phyloP scores from a whole-genome alignment of 2,797 vertebrate genomes.

The Glossophaga mutica region DNA sequence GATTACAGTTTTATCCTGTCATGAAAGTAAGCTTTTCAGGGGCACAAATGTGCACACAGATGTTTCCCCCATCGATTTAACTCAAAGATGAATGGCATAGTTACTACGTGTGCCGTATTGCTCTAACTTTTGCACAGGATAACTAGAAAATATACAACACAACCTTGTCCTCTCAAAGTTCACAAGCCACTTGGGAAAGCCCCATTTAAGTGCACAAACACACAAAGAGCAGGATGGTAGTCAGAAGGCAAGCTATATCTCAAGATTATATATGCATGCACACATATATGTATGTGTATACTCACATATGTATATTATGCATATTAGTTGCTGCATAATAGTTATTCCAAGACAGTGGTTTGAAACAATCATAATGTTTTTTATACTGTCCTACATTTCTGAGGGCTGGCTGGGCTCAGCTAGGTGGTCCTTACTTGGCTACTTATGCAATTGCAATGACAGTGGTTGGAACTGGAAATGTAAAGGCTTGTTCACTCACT shows the following conservation, averaged over 20 bases:
- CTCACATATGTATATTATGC: not conserved
- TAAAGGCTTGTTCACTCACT: not conserved
- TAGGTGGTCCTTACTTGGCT: not conserved
- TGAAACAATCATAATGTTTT: not conserved
- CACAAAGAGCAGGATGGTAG: not conserved
- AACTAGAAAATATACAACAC: not conserved
- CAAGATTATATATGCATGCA: not conserved
- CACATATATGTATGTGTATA: not conserved
- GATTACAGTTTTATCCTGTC: not conserved
- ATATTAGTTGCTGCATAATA: not conserved
- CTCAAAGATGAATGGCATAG: not conserved
- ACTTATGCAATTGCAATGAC: accelerated
- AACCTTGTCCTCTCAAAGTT: not conserved
- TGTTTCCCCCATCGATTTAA: not conserved
- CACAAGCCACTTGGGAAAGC: not conserved
- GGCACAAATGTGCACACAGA: not conserved
- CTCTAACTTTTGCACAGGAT: not conserved
- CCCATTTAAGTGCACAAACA: not conserved
- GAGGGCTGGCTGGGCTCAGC: not conserved
- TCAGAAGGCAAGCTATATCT: not conserved
- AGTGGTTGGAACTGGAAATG: not conserved
- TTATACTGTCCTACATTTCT: not conserved
- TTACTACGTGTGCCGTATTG: accelerated
- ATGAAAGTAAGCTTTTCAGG: not conserved
- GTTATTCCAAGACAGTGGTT: not conserved